These are phyloP conservation scores for Bryconaethiops microstoma DNA, from an alignment of 2,797 vertebrate genomes.

Conservation along the genomic window DNA sequence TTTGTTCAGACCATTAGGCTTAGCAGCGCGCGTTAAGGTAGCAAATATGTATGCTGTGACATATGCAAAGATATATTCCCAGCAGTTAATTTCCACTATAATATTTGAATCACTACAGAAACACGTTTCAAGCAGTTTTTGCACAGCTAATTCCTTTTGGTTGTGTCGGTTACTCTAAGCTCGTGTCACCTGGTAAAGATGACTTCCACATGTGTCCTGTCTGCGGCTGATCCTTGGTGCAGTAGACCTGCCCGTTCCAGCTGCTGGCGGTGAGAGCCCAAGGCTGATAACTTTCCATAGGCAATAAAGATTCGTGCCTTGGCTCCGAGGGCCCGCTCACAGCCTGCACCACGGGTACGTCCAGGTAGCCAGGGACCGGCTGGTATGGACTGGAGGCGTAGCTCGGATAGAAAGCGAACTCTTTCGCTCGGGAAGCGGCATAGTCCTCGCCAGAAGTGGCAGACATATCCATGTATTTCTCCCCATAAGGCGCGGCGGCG, in stretches of 20 bases:
- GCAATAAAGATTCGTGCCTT: slow-evolving; percentile 89
- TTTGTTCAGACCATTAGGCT: neutral
- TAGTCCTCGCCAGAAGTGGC: slow-evolving; percentile 89
- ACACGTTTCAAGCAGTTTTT: neutral
- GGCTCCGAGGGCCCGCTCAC: slow-evolving; percentile 89
- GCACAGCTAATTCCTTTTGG: neutral
- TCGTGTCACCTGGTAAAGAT: slow-evolving; percentile 85
- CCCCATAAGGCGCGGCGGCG: slow-evolving; percentile 81
- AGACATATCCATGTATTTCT: slow-evolving; percentile 95
- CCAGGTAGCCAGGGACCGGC: slow-evolving; percentile 91
- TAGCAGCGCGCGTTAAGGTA: neutral
- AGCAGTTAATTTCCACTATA: too few species aligned
- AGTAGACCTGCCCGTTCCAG: slow-evolving; percentile 97
- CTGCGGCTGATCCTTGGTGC: slow-evolving; percentile 93
- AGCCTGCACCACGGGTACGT: slow-evolving; percentile 91
- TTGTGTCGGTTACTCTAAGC: neutral
- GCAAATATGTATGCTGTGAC: neutral
- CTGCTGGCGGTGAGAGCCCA: slow-evolving; percentile 91
- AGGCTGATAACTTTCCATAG: slow-evolving; percentile 97
- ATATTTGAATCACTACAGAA: neutral
- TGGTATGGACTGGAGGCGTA: slow-evolving; percentile 94
- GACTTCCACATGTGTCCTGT: slow-evolving; percentile 93
- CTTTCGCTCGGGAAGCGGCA: slow-evolving; percentile 86
- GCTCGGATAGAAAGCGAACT: slow-evolving; percentile 96
- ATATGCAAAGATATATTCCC: neutral